Conservation (phyloP, 2,797 vertebrate genomes). For the Lepilemur ruficaudatus region DNA sequence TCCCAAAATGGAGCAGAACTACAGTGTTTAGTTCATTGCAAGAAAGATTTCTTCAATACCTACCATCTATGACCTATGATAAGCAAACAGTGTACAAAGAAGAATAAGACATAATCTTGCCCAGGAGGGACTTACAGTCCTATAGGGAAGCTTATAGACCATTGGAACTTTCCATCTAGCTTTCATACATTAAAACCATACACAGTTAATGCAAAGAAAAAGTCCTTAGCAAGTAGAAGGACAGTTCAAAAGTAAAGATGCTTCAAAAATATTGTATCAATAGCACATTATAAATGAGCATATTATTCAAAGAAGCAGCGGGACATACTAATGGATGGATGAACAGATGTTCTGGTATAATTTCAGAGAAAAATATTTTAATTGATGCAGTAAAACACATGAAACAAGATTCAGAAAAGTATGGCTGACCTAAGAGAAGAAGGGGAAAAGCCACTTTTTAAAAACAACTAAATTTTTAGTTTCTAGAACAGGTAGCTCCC, state of each 20-base stretch:
- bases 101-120: not conserved
- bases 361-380: constrained; percentile 49
- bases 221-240: not conserved
- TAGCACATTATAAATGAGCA: constrained; percentile 17
- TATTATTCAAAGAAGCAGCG: constrained; percentile 26
- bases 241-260: constrained; percentile 5
- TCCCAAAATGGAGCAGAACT: constrained; percentile 19
- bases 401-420: not conserved
- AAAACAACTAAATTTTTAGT: constrained; percentile 8
- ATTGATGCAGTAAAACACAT: not conserved
- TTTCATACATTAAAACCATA: constrained; percentile 29
- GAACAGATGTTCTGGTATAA: constrained; percentile 27
- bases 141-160: not conserved
- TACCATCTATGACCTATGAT: not conserved
- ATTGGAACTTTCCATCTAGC: constrained; percentile 13
- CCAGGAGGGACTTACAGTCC: not conserved
- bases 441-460: not conserved
- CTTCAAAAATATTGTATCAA: constrained; percentile 7
- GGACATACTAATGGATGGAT: not conserved
- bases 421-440: not conserved
- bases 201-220: not conserved
- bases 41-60: constrained; percentile 17
- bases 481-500: constrained; percentile 20
- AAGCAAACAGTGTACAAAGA: not conserved
- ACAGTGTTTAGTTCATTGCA: not conserved